Evolutionary conservation across 2,888 invertebrate species (phyloP).

Genomic region (Scaptomyza cyrtandrae): DNA sequence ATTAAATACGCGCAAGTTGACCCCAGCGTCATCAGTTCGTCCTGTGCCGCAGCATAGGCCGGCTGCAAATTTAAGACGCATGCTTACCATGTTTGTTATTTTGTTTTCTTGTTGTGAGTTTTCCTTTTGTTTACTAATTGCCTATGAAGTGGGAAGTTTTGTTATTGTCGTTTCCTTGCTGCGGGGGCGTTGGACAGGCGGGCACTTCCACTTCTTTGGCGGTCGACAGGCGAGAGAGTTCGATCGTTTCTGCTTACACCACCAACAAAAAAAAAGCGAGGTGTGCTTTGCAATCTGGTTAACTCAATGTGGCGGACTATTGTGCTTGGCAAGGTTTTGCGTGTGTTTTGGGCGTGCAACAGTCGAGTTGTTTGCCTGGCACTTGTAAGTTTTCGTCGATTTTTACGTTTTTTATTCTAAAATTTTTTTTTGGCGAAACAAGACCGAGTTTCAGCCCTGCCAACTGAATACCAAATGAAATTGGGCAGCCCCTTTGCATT

Average conservation of each 20-base stretch:
- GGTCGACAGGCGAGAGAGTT: conserved; percentile 50
- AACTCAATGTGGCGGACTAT: conserved; percentile 19
- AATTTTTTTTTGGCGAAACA: conserved; percentile 58
- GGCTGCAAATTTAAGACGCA: conserved; percentile 25
- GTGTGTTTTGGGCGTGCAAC: conserved; percentile 41
- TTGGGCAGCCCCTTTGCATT: conserved; percentile 31
- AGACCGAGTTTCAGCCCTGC: conserved; percentile 59
- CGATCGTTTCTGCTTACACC: conserved; percentile 66
- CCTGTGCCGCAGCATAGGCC: conserved; percentile 26
- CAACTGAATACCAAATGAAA: conserved; percentile 45
- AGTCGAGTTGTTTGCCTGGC: conserved; percentile 55
- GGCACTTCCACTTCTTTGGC: conserved; percentile 72
- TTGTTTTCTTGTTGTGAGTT: conserved; percentile 31
- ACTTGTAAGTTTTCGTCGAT: conserved; percentile 69
- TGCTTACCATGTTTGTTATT: conserved; percentile 63
- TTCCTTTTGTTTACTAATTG: conserved; percentile 50
- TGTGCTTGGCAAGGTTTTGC: conserved; percentile 22
- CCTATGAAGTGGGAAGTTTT: conserved; percentile 27
- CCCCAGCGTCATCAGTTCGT: conserved; percentile 14
- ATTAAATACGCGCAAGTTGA: conserved; percentile 34
- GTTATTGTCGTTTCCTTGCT: conserved; percentile 52
- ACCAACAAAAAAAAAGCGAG: conserved; percentile 35
- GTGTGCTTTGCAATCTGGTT: conserved; percentile 22
- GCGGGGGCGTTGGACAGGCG: conserved; percentile 31
- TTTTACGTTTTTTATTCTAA: conserved; percentile 64